A percentile compares a stretch with the other conserved stretches of the same genome.
Conservation (phyloP, 2,113 vertebrate species). For the Dermatemys mawii region DNA sequence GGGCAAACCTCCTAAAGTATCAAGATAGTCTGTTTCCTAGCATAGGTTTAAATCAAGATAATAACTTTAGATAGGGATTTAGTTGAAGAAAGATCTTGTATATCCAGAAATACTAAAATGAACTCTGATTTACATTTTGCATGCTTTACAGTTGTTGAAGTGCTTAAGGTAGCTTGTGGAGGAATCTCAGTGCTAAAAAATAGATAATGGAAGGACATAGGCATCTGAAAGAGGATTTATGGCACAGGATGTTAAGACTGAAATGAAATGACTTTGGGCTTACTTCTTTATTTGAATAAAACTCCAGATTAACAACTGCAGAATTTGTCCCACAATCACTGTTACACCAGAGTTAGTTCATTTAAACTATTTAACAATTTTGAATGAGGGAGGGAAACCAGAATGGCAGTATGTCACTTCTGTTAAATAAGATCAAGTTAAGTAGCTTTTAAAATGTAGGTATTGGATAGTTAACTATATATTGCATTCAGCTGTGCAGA, state of each 20-base stretch:
- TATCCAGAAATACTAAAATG: not conserved
- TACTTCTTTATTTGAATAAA: not conserved
- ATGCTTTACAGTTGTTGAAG: not conserved
- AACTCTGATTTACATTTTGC: not conserved
- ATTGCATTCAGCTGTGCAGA: not conserved
- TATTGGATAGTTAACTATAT: not conserved
- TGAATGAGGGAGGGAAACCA: not conserved
- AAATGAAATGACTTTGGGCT: not conserved
- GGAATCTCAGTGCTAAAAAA: conserved; percentile 7
- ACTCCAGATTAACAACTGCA: not conserved
- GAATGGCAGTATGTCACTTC: not conserved
- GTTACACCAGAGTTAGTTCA: not conserved
- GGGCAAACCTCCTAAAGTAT: not conserved
- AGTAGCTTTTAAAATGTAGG: not conserved
- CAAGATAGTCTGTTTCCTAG: conserved; percentile 1
- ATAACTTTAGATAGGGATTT: conserved; percentile 52
- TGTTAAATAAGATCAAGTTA: not conserved
- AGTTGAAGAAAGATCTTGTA: conserved; percentile 12
- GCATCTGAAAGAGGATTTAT: not conserved
- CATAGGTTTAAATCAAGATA: conserved; percentile 54
- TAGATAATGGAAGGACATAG: not conserved
- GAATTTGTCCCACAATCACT: not conserved
- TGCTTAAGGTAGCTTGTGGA: not conserved
- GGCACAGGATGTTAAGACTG: not conserved
- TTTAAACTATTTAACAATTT: not conserved